Base-by-base conservation (phyloP, 2,888 invertebrate genomes). In the Leptothorax acervorum region DNA sequence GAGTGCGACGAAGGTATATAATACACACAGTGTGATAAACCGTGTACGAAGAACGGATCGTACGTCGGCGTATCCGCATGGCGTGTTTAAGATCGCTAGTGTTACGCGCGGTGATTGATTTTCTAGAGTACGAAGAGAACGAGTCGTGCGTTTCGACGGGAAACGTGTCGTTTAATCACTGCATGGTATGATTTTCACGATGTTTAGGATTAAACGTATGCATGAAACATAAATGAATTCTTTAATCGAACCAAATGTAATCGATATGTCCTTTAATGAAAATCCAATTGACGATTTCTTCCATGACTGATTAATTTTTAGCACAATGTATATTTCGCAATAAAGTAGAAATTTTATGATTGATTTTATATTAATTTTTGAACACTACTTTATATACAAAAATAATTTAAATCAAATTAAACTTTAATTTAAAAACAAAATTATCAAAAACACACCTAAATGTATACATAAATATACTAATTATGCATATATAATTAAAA, bases 11-110 rank as follows among this genome's bases (percentile, higher is more conserved):
- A n/a, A 15, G 70, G 79, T 57, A 71, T 83, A 82, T 63, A 81
- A 68, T 71, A 78, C 75, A 78, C 75, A 82, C 78, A 35, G 45
- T 82, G 42, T 65, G 87, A 90, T 90, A 90, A 89, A 81, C 78
- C 62, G 83, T 71, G 63, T 86, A 87, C 87, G 82, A 53, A 51
- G 82, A 84, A 84, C 63, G 45, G 68, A 57, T 79, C 39, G 51
- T 42, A 42, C 60, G 42, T 42, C 28, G 48, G 57, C 35, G 68
- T 68, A 62, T 82, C 39, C 62, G 42, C 18, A 60, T n/a, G 48
- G n/a, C n/a, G n/a, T 53, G 71, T 48, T 81, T 60, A 71, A 81
- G 79, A 81, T 81, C 39, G 71, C 55, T 53, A 18, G 28, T 65
- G 53, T 53, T 53, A 53, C 76, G 31, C 15, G 3, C 11, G 35